Evolutionary conservation across 1,140 invertebrate species (phyloP), one percentile per base, ranked within the genome.

Genomic region (Helicoverpa zea): DNA sequence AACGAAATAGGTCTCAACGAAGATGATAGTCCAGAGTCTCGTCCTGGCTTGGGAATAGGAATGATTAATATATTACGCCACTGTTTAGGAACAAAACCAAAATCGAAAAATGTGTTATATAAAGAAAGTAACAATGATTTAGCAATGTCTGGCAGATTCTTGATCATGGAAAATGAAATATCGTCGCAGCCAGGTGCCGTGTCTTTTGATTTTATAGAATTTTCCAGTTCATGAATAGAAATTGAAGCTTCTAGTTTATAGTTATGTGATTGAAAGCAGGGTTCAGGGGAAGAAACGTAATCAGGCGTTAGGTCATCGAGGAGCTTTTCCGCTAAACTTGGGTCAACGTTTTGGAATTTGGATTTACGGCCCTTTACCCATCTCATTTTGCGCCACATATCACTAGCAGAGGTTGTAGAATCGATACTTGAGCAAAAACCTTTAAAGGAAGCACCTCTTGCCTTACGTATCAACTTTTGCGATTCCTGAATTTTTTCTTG

Each of bases 1-100:
- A 89, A 56, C 49, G 80, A 83, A 11, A 90, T 90, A 54, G 86
- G 89, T 49, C 90, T 68, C 3, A 73, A 2, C 16, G 29, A 4
- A 12, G 51, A 29, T 9, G 13, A 16, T 14, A 18, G 29, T 4
- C 10, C 35, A 3, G 7, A 10, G 10, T 52, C 23, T 52, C 51
- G 49, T 2, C 51, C 51, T 58, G 70, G 52, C 56, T 73, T 73
- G 1, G 52, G 52, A 4, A 73, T 56, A 13, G 70, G 52, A 9
- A 73, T 14, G 5, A 73, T 43, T 1, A 13, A 2, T 1, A 58
- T 10, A 14, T 73, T 3, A 9, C 29, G 56, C 83, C 83, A 84
- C 23, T 84, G 83, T 12, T 11, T 11, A 23, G 80, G 83, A 4
- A 79, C 56, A 56, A 79, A 70, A 66, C 54, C 59, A 10, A 3